Evolutionary conservation across 2,888 invertebrate species (phyloP), one percentile per base, ranked within the genome.

Genomic region (Lissonota sp.): DNA sequence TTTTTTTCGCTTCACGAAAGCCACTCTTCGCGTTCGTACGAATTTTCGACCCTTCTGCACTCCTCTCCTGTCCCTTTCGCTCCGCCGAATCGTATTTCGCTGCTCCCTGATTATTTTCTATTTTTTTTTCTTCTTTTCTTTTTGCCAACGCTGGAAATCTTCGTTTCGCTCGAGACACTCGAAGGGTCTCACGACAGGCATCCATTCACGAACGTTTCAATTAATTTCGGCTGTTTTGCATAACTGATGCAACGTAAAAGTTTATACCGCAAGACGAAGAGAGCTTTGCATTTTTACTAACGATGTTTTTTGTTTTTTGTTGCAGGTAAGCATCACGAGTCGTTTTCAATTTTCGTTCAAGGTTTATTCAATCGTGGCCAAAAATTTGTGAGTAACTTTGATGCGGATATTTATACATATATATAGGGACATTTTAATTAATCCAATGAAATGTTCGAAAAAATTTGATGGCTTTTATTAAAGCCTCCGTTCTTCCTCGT

Each of bases 21-120:
- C 49, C 12, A 42, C 72, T 78, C 60, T n/a, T 58, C 62, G 62
- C 60, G 82, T 80, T 74, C 58, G 76, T 76, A 75, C 64, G 63
- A 84, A 84, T 85, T 85, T 86, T 86, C 84, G 67, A 74, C 81
- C 84, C 80, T 84, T 84, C 84, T 73, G 73, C 80, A 60, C 79
- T 79, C 72, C 80, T 80, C 72, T 78, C 62, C 62, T 70, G 82
- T 80, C 74, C 73, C 55, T 80, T 80, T 83, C 83, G 81, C 70
- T 86, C 72, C 70, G 72, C 62, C 78, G 74, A 66, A 76, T 79
- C 79, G 60, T 60, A 39, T 63, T 64, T 57, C 64, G 7, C 44
- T 42, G 42, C 12, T 1, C 39, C 39, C 26, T 26, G 26, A 26
- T 62, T 26, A 42, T 3, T 51, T 10, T 10, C 51, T 63, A 5